Conservation (phyloP, 2,888 invertebrate species). For the Dynastes grantii region DNA sequence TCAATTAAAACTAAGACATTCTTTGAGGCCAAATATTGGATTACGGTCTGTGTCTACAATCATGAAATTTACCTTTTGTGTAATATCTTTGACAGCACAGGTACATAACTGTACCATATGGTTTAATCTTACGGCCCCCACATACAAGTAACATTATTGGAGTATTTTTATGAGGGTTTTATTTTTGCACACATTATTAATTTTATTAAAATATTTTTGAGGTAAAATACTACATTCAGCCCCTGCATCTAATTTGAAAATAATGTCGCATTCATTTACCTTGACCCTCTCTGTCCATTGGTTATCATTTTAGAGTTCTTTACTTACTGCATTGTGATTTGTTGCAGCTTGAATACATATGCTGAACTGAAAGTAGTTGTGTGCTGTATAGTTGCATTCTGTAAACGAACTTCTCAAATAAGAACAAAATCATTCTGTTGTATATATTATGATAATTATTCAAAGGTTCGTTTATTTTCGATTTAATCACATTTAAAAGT, state of each 20-base stretch:
- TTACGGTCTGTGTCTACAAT: too few species aligned
- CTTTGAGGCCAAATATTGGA: too few species aligned
- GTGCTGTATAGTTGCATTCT: too few species aligned
- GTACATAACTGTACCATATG: not conserved
- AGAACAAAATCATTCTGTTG: too few species aligned
- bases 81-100: not conserved
- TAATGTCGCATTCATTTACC: not conserved
- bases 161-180: not conserved
- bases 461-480: too few species aligned
- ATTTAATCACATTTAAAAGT: too few species aligned
- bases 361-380: too few species aligned
- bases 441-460: too few species aligned
- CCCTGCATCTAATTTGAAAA: not conserved
- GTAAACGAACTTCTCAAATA: too few species aligned
- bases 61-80: too few species aligned
- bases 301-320: not conserved
- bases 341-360: not conserved
- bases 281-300: not conserved
- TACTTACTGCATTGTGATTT: not conserved
- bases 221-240: not conserved
- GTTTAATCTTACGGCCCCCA: not conserved
- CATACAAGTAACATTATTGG: not conserved
- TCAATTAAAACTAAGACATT: too few species aligned
- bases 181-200: not conserved
- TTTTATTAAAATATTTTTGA: too few species aligned